Conservation (phyloP, 1,140 invertebrate species). For the Leptinotarsa defecta region DNA sequence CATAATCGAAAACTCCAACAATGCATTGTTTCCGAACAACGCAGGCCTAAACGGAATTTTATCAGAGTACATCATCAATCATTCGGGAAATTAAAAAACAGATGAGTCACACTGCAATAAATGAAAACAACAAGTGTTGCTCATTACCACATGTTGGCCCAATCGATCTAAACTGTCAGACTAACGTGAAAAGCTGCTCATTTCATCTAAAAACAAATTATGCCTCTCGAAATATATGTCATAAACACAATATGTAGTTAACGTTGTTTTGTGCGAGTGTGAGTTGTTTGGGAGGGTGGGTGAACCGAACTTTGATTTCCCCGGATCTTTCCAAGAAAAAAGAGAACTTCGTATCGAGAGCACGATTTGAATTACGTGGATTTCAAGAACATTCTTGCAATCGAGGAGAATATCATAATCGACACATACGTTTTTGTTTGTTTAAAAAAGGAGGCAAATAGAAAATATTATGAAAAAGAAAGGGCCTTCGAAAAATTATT, state of each 20-base stretch:
- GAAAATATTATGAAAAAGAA: too few relatives aligned
- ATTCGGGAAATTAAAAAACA: conserved; percentile 28
- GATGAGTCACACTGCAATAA: conserved; percentile 25
- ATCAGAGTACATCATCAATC: conserved; percentile 20
- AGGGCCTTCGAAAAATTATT: too few relatives aligned
- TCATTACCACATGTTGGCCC: conserved; percentile 39
- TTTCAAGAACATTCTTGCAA: too few relatives aligned
- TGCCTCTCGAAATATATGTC: conserved; percentile 43
- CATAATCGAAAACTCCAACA: conserved; percentile 1
- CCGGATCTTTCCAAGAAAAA: neutral
- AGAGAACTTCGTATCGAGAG: neutral
- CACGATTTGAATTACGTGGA: neutral
- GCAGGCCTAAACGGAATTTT: conserved; percentile 9
- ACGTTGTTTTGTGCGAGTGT: conserved; percentile 4
- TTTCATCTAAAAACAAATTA: conserved; percentile 42
- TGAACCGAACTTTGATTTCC: neutral
- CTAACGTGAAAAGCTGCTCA: conserved; percentile 29
- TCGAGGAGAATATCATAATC: too few relatives aligned
- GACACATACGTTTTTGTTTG: too few relatives aligned
- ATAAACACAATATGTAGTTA: conserved; percentile 44
- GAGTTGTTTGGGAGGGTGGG: neutral
- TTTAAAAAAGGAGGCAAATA: too few relatives aligned
- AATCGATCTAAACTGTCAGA: conserved; percentile 46
- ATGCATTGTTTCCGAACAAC: neutral
- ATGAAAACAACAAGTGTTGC: conserved; percentile 30